A percentile compares a stretch with the other conserved stretches of the same genome.
phyloP scores from a whole-genome alignment of 2,113 vertebrate genomes.

The Menura novaehollandiae region DNA sequence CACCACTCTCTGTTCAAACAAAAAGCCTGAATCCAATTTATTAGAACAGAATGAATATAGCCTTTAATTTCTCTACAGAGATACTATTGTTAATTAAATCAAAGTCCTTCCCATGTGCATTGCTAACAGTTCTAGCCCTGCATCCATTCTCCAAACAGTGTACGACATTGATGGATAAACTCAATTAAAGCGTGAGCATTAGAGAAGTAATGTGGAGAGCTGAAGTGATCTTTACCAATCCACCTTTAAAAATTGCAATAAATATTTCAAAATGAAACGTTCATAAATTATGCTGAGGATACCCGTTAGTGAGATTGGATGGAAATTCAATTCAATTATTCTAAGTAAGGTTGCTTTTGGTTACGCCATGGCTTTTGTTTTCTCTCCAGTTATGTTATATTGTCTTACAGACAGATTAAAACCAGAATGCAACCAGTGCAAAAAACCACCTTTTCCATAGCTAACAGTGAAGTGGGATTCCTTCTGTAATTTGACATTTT shows the following conservation, averaged over 20 bases:
- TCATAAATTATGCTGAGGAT: conserved; percentile 64
- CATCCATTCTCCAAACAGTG: conserved; percentile 57
- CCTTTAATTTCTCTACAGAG: conserved; percentile 50
- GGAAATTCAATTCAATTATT: conserved; percentile 53
- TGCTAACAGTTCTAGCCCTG: conserved; percentile 32
- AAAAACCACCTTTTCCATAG: neutral
- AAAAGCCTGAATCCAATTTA: conserved; percentile 23
- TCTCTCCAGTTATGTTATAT: neutral
- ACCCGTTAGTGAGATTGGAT: conserved; percentile 12
- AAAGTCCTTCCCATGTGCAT: conserved; percentile 33
- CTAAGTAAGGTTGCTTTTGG: conserved; percentile 31
- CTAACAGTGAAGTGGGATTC: neutral
- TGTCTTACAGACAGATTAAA: conserved; percentile 10
- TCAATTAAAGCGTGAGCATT: conserved; percentile 69
- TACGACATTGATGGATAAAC: conserved; percentile 74
- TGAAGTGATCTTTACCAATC: conserved; percentile 62
- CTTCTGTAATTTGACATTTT: neutral
- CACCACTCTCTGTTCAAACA: neutral
- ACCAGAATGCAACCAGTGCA: neutral
- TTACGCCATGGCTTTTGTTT: conserved; percentile 18
- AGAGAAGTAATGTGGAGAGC: conserved; percentile 62
- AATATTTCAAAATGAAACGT: conserved; percentile 64
- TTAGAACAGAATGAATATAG: conserved; percentile 30
- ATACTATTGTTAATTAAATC: conserved; percentile 71
- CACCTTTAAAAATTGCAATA: conserved; percentile 68